Conservation (phyloP, 1,140 invertebrate species). For the Idris sp. region DNA sequence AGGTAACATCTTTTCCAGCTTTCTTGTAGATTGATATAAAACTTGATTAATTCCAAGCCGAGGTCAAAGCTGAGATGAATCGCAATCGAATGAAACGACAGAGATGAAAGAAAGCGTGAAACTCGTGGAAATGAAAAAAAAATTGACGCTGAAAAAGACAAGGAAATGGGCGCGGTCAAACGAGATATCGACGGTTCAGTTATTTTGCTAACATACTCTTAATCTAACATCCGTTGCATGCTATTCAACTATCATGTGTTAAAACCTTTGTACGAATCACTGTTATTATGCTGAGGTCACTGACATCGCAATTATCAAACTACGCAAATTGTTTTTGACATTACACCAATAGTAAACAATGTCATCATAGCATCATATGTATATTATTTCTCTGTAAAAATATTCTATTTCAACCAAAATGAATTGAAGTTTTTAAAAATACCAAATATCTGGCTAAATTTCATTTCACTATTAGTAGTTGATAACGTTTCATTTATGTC, state of each 20-base stretch:
- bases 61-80: slow-evolving; percentile 23
- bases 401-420: too few species aligned
- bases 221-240: slow-evolving; percentile 63
- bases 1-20: too few species aligned
- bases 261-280: slow-evolving; percentile 61
- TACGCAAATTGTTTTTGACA: slow-evolving; percentile 63
- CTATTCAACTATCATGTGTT: slow-evolving; percentile 59
- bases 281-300: slow-evolving; percentile 60
- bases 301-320: slow-evolving; percentile 64
- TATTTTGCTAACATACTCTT: slow-evolving; percentile 58
- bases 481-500: too few species aligned
- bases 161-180: slow-evolving; percentile 25
- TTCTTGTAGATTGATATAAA: slow-evolving; percentile 15
- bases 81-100: slow-evolving; percentile 18
- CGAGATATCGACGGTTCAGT: slow-evolving; percentile 30
- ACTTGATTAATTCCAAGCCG: slow-evolving; percentile 24
- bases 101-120: neutral
- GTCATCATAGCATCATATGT: too few species aligned
- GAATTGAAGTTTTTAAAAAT: too few species aligned
- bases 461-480: too few species aligned
- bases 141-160: slow-evolving; percentile 8
- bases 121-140: slow-evolving; percentile 3
- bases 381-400: too few species aligned
- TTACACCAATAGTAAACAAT: slow-evolving; percentile 52
- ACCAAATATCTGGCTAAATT: too few species aligned